Evolutionary conservation across 2,113 vertebrate species (phyloP).

Genomic region (Diadophis punctatus): DNA sequence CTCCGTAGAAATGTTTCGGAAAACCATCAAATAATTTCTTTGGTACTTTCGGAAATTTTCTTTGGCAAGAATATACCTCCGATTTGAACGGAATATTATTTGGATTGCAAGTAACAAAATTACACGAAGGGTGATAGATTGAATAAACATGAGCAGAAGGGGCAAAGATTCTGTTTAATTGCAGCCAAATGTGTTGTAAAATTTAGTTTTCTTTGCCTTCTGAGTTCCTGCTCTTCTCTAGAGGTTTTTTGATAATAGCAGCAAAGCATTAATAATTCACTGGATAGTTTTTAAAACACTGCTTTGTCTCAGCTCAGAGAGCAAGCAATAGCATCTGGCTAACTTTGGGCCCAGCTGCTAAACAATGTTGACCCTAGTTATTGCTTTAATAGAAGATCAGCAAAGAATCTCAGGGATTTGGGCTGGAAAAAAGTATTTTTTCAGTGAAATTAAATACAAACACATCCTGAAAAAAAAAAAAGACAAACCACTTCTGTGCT

Average conservation of each 20-base stretch:
- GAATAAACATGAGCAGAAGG: not conserved
- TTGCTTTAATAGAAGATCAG: not conserved
- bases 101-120: not conserved
- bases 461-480: not conserved
- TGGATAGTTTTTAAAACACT: not conserved
- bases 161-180: not conserved
- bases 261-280: not conserved
- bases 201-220: not conserved
- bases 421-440: not conserved
- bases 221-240: not conserved
- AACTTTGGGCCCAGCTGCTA: not conserved
- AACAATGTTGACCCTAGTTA: not conserved
- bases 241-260: not conserved
- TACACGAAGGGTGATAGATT: not conserved
- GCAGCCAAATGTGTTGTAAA: not conserved
- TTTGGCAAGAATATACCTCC: not conserved
- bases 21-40: not conserved
- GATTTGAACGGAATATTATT: not conserved
- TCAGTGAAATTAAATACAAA: not conserved
- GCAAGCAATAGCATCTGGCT: not conserved
- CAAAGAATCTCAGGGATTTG: not conserved
- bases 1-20: not conserved
- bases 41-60: not conserved
- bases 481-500: not conserved
- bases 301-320: not conserved